Conservation (phyloP, 1,140 invertebrate species). For the Oncopodura yosiiana region DNA sequence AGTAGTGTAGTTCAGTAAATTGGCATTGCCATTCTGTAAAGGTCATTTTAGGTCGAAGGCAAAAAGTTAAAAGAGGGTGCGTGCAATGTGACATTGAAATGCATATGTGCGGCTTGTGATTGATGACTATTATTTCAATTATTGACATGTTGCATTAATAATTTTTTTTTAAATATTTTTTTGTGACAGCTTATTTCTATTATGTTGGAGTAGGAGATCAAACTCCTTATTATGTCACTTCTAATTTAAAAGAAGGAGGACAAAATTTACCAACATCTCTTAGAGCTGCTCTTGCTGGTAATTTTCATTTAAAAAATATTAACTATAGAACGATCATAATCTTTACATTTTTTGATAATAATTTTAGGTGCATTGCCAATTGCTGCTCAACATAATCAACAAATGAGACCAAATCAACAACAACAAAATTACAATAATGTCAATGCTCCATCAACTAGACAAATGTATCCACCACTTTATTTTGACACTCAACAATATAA, state of each 20-base stretch:
- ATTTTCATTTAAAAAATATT: too few species aligned
- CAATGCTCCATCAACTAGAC: too few species aligned
- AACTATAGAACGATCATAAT: too few species aligned
- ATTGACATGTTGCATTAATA: background rate
- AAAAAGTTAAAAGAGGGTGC: background rate
- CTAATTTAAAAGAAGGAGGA: background rate
- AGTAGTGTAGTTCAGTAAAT: background rate
- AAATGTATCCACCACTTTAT: too few species aligned
- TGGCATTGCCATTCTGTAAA: background rate
- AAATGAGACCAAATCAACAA: too few species aligned
- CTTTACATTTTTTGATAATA: too few species aligned
- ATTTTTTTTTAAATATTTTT: constrained; percentile 1
- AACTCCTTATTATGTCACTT: constrained; percentile 20
- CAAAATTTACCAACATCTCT: constrained; percentile 24
- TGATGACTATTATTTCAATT: too few species aligned
- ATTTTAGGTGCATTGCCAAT: constrained; percentile 36
- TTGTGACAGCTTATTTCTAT: constrained; percentile 26
- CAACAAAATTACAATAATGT: too few species aligned
- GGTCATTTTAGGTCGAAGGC: background rate
- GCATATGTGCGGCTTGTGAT: too few species aligned
- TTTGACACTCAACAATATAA: too few species aligned
- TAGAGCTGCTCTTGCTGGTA: constrained; percentile 11
- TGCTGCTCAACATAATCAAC: constrained; percentile 29
- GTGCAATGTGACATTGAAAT: too few species aligned
- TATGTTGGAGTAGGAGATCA: constrained; percentile 23